Base-by-base conservation (phyloP, 2,888 invertebrate genomes). In the Scaptomyza flava region DNA sequence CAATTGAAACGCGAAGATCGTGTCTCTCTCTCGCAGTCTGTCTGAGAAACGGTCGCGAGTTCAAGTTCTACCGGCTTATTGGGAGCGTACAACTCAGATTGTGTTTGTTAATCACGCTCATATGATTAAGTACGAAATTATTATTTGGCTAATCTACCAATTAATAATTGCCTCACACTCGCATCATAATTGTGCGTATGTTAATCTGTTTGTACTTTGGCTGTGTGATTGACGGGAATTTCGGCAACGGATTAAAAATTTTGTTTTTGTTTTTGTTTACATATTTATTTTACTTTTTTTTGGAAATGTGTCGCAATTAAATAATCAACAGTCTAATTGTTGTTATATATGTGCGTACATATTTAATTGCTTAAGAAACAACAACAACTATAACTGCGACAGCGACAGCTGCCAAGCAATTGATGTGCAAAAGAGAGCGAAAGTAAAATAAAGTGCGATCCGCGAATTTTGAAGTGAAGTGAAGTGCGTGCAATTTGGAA, bases 1-100 rank as follows among this genome's bases (percentile, higher is more conserved):
- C 79, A 74, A 75, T 75, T 74, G 79, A 57, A 74, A 63, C 70
- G 79, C 60, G 60, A 54, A 75, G 74, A 79, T 74, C 54, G 79
- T 60, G 63, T 62, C 41, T 61, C 59, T 71, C 75, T 62, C 60
- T 56, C 34, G 48, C 51, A 56, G 68, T 56, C 38, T 42, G 38
- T 33, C 68, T 48, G 42, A 50, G 69, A 57, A 74, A 74, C 79
- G 75, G 75, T 63, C 63, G 74, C 70, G 79, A 64, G 63, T 75
- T 75, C 30, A 75, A 75, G 70, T 79, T 75, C 57, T 53, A 9
- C 60, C 79, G 79, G 76, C 52, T 50, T 57, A 79, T 52, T 30
- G 23, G 57, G 41, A 61, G 61, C 62, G 47, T 33, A 54, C 27
- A 23, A 31, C n/a, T 58, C 38, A 46, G 43, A 51, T 69, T 50